Evolutionary conservation across 2,113 vertebrate species (phyloP).

Genomic region (Australoheros scitulus): DNA sequence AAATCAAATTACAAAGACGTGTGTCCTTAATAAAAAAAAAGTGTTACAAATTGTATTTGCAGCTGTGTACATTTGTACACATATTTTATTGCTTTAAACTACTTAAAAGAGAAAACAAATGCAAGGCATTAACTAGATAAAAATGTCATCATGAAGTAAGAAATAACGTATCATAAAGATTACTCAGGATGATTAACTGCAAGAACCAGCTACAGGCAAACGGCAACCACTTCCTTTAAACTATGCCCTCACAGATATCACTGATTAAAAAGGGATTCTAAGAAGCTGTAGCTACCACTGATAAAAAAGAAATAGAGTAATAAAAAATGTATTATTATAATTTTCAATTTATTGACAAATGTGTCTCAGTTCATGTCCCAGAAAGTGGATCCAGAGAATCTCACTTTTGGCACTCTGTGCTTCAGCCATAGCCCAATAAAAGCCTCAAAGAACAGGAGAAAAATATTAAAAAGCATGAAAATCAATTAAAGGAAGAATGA

Average conservation of each 20-base stretch:
- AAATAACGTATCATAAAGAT: background rate
- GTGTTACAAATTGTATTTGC: background rate
- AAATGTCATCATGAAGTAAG: background rate
- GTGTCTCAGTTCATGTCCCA: constrained; percentile 6
- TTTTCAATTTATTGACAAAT: constrained; percentile 47
- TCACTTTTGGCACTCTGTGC: constrained; percentile 60
- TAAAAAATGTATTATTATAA: background rate
- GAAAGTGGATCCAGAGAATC: constrained; percentile 18
- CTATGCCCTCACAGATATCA: background rate
- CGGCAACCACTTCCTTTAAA: background rate
- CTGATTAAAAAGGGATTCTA: background rate
- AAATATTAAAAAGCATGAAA: constrained; percentile 12
- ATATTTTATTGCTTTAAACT: background rate
- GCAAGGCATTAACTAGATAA: background rate
- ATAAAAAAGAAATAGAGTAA: background rate
- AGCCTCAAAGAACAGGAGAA: background rate
- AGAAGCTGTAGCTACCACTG: background rate
- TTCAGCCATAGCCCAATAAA: constrained; percentile 9
- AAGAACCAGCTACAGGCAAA: background rate
- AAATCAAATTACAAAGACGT: background rate
- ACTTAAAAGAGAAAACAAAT: background rate
- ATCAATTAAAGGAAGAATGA: background rate
- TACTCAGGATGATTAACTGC: background rate
- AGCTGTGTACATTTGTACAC: background rate
- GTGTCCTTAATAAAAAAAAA: background rate